Base-by-base conservation (phyloP, 2,797 vertebrate genomes). In the Melanotaenia maccullochi region DNA sequence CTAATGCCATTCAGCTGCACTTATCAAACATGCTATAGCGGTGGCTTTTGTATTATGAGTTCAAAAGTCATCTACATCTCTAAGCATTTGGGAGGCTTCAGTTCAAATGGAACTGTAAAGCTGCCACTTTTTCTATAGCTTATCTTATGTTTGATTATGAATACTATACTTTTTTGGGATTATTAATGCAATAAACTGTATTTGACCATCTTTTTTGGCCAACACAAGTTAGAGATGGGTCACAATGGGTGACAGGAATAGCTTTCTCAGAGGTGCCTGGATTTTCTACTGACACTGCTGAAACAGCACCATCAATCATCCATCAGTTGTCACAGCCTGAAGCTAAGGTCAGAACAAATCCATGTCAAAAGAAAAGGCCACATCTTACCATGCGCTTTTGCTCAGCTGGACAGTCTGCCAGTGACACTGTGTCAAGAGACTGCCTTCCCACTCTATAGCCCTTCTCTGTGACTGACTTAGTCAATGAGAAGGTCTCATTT, bases 251-350 rank as follows among this genome's bases (percentile, higher is more conserved):
- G 87, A 87, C 69, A 63, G 84, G 70, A 75, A 85, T 40, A 30
- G 76, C 83, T 89, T 90, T 91, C 67, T 79, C 78, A 67, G 54
- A 89, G 87, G 84, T 86, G 78, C 87, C 65, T 28, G 62, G 57
- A 67, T 85, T 90, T 82, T 74, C 65, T 65, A 77, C 79, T 83
- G 86, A 92, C 85, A 87, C 85, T 78, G 89, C 89, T 85, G 87
- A 90, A 90, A 92, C 85, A 60, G 89, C 83, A 86, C 82, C 91
- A 91, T 94, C 93, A 94, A 91, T 95, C 94, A 92, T 75, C 88
- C 88, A 89, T 94, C 92, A 94, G 88, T 87, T 94, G 94, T 95
- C 93, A 94, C 73, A 67, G 81, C 81, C 81, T 74, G 82, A 81
- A 93, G 88, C 88, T 38, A 61, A 89, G 93, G 93, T 94, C 93